phyloP scores from a whole-genome alignment of 2,113 vertebrate species.

The Sinocyclocheilus rhinocerous region DNA sequence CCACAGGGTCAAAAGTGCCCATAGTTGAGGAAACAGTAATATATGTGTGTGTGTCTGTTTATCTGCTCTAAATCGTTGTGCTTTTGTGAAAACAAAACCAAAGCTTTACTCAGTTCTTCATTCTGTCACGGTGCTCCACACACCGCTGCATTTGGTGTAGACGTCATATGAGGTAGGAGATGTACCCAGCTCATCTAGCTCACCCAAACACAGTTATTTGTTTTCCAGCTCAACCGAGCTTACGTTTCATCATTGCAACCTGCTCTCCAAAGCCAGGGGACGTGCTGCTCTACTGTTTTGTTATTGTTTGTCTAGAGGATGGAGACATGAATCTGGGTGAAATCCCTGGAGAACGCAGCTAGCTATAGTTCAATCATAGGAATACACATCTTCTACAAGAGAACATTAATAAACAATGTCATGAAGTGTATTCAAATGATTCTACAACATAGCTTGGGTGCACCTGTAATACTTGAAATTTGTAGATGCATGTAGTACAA shows the following conservation, averaged over 20 bases:
- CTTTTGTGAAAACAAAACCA: neutral
- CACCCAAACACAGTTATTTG: constrained; percentile 42
- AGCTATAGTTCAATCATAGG: neutral
- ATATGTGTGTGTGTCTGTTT: neutral
- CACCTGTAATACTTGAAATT: constrained; percentile 8
- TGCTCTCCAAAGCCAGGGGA: constrained; percentile 22
- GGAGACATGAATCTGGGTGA: constrained; percentile 11
- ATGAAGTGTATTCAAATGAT: neutral
- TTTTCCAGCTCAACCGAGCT: constrained; percentile 39
- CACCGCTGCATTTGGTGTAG: constrained; percentile 1
- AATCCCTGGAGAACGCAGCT: neutral
- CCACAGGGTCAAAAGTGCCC: constrained; percentile 11
- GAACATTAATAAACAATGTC: constrained; percentile 18
- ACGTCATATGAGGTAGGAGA: constrained; percentile 6
- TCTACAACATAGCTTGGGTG: neutral
- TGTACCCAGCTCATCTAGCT: constrained; percentile 19
- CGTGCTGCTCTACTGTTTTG: neutral
- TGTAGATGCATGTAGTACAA: neutral
- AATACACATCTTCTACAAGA: neutral
- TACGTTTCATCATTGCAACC: constrained; percentile 26
- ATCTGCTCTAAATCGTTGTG: neutral
- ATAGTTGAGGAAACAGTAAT: neutral
- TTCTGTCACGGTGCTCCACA: constrained; percentile 11
- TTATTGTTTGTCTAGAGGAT: constrained; percentile 42
- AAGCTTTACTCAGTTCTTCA: constrained; percentile 20